Evolutionary conservation across 2,888 invertebrate genomes (phyloP), one percentile per base, ranked within the genome.

Genomic region (Bhutanitis thaidina): DNA sequence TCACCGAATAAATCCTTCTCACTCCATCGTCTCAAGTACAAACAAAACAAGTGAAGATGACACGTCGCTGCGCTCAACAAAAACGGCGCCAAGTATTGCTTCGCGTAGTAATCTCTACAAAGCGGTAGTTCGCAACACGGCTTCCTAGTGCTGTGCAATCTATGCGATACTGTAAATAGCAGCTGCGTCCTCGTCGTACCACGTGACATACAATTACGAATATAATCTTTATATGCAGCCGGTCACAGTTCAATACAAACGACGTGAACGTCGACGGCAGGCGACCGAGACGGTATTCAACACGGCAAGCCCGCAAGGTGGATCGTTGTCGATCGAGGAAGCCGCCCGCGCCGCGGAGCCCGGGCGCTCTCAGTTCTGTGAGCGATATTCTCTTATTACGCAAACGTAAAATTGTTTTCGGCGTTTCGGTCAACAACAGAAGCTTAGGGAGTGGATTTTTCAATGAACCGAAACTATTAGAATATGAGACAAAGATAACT

Each of bases 161-260:
- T 5, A 5, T 7, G 7, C 12, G 10, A 34, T 27, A 27, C 7
- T 34, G 5, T 12, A 12, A 0, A 12, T 12, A 7, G 7, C 3
- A n/a, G n/a, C 4, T 12, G 3, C 12, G 12, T 12, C 7, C 27
- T 27, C 1, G 12, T 34, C 34, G 34, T 34, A 34, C 7, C n/a
- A 38, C 16, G 13, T 29, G 7, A 9, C 35, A 27, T 62, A 74
- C 71, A 74, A n/a, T 9, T 49, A 41, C 27, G 35, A 40, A 74
- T 75, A 77, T 77, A 78, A 75, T 68, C 64, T 73, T 64, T 75
- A 74, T 71, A 71, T 67, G 69, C 68, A 74, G 60, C 61, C 70
- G 70, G 62, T 61, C 71, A 71, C 59, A 66, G 52, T 62, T 58
- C 54, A 56, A 60, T 62, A 58, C 59, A 52, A 57, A 59, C 58